Base-by-base conservation (phyloP, 2,113 vertebrate species). In the Promerops cafer region DNA sequence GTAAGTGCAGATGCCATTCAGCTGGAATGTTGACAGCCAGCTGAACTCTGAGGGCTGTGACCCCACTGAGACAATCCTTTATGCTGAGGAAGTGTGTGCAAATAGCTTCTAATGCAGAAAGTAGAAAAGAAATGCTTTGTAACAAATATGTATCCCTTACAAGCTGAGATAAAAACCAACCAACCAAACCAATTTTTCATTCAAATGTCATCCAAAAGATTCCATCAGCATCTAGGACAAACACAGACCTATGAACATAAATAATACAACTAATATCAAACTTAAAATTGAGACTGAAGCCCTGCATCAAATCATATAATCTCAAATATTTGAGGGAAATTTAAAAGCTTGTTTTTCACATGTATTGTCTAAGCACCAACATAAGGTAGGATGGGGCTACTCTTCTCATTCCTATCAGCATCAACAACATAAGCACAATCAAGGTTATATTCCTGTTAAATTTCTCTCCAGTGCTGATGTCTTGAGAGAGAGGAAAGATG, bases 31-130 rank as follows among this genome's bases (percentile, higher is more conserved):
- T 97, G 94, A 92, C 90, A 97, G 86, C 81, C 94, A 94, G 75
- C 87, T 49, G 42, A 97, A 97, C 68, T 95, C 87, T 0, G 6
- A 87, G 27, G 88, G 82, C 88, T 27, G 3, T 69, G 94, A 96
- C 97, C 96, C 85, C 47, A 87, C 56, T 94, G 96, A 94, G 97
- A 96, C 49, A 80, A 85, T 94, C 91, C 96, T 95, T 97, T 96
- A 92, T 93, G 72, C 75, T 74, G 72, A 96, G 79, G 66, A 85
- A 96, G 80, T 83, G 68, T 26, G 7, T 97, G 89, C 63, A 96
- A 97, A 94, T 83, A 96, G 33, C 40, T 95, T 96, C 90, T 76
- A 96, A 87, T 80, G 86, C 42, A 91, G 64, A 74, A 90, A 74
- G 80, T 14, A 63, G 21, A 79, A 64, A 90, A 66, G 7, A 74